These are phyloP conservation scores for Zosterops japonicus DNA, from an alignment of 2,113 vertebrate genomes.

Conservation along the genomic window DNA sequence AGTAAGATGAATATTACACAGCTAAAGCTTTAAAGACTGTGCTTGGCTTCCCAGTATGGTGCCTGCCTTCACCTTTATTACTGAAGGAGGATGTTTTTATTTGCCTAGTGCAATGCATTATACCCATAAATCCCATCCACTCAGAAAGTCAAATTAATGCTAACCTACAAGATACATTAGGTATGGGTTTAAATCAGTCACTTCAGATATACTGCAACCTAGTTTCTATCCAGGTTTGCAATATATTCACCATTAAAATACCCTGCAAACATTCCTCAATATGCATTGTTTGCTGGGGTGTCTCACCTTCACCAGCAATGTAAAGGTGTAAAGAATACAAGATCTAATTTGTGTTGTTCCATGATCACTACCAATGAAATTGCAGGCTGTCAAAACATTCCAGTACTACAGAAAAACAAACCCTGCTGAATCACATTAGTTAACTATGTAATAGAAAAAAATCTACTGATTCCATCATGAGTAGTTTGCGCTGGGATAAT, in stretches of 20 bases:
- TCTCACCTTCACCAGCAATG: constrained; percentile 60
- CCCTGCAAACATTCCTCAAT: constrained; percentile 65
- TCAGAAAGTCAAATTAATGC: constrained; percentile 82
- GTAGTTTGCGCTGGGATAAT: constrained; percentile 2
- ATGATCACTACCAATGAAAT: constrained; percentile 12
- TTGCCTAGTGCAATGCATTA: constrained; percentile 74
- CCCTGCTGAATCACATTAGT: constrained; percentile 35
- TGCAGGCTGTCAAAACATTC: constrained; percentile 33
- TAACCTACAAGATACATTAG: constrained; percentile 78
- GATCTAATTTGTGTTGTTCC: constrained; percentile 57
- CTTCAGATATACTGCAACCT: constrained; percentile 73
- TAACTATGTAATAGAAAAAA: constrained; percentile 10
- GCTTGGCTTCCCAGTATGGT: constrained; percentile 55
- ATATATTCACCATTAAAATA: constrained; percentile 68
- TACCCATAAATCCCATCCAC: constrained; percentile 76
- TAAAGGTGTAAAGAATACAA: constrained; percentile 54
- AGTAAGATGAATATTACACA: neutral
- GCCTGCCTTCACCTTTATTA: constrained; percentile 71
- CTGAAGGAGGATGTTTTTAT: constrained; percentile 76
- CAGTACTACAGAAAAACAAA: constrained; percentile 25
- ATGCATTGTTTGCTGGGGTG: constrained; percentile 71
- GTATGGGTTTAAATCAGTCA: constrained; percentile 79
- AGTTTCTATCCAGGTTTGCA: constrained; percentile 72
- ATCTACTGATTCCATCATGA: neutral
- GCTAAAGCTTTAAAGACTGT: constrained; percentile 54